Percentiles rank a stretch among this genome's conserved stretches.
phyloP scores from a whole-genome alignment of 2,888 invertebrate genomes.

The Heteromyza rotundicornis region DNA sequence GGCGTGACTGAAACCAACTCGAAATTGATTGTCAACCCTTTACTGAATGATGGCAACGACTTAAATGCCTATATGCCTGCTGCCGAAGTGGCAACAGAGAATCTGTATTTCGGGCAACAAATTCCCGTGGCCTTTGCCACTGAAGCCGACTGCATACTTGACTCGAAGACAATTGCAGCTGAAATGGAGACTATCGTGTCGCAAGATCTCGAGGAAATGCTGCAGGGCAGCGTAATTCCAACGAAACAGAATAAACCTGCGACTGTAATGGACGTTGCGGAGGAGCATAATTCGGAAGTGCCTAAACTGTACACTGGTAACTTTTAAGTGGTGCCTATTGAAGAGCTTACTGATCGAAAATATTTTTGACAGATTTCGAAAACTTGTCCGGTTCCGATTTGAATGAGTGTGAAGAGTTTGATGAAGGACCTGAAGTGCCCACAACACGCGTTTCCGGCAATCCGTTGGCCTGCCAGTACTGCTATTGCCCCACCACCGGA shows the following conservation, averaged over 20 bases:
- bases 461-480: conserved; percentile 38
- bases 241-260: conserved; percentile 19
- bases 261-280: conserved; percentile 1
- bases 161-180: not conserved
- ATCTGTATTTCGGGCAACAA: conserved; percentile 7
- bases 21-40: too few species aligned
- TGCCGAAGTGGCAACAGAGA: not conserved
- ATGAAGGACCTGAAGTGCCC: not conserved
- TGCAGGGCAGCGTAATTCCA: conserved; percentile 36
- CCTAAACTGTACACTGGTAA: too few species aligned
- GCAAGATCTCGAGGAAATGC: conserved; percentile 35
- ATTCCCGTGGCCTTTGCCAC: not conserved
- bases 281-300: conserved; percentile 17
- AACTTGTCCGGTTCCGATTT: not conserved
- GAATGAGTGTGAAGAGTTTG: not conserved
- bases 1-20: not conserved
- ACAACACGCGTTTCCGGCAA: conserved; percentile 2
- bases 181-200: conserved; percentile 8
- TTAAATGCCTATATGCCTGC: too few species aligned
- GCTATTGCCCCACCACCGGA: conserved; percentile 29
- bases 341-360: not conserved
- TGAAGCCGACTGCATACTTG: not conserved
- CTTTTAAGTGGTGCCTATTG: too few species aligned
- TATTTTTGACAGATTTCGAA: not conserved
- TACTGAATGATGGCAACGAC: too few species aligned